Conservation (phyloP, 2,888 invertebrate genomes). For the Chrysotoxum bicinctum region DNA sequence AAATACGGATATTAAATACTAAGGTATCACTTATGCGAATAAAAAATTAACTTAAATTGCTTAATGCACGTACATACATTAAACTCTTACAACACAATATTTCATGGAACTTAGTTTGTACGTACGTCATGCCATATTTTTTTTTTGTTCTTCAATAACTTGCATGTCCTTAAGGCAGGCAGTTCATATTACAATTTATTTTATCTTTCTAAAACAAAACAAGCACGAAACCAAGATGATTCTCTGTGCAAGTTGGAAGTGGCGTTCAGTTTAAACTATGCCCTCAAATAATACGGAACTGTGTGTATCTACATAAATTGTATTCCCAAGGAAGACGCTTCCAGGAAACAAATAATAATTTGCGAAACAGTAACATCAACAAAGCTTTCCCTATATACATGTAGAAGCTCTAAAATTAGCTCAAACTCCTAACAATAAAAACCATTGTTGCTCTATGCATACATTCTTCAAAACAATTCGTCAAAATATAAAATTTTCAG, state of each 20-base stretch:
- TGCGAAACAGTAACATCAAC: not conserved
- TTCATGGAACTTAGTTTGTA: not conserved
- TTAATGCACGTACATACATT: not conserved
- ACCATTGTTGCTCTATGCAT: not conserved
- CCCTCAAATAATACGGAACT: not conserved
- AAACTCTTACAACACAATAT: not conserved
- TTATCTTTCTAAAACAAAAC: not conserved
- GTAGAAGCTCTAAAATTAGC: not conserved
- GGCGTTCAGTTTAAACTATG: conserved; percentile 3
- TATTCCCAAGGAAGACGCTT: not conserved
- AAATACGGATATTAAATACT: too few relatives aligned
- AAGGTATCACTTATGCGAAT: not conserved
- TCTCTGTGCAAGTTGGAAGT: not conserved
- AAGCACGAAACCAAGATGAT: not conserved
- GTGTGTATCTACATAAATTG: conserved; percentile 9
- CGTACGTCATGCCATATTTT: not conserved
- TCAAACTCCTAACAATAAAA: not conserved
- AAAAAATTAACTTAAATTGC: not conserved
- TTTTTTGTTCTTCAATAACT: not conserved
- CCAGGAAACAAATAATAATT: conserved; percentile 18
- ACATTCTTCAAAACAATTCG: not conserved
- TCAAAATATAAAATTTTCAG: conserved; percentile 21
- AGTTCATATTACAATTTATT: not conserved
- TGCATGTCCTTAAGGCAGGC: not conserved
- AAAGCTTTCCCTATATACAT: not conserved